Evolutionary conservation across 1,140 invertebrate genomes (phyloP).

Genomic region (Brachystomella parvula): DNA sequence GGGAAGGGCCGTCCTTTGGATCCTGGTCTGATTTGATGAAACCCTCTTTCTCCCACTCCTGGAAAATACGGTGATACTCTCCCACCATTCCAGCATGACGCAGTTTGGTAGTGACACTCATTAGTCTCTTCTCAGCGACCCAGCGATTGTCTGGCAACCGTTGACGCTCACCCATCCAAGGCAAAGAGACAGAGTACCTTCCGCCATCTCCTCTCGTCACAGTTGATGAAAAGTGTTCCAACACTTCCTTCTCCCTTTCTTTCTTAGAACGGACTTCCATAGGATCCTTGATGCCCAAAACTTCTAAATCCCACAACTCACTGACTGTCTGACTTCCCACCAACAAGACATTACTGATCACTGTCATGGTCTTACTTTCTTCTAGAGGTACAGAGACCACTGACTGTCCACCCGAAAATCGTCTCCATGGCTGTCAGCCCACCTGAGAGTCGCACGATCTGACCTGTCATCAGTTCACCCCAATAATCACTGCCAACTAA

Average conservation of each 20-base stretch:
- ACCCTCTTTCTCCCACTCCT: conserved; percentile 24
- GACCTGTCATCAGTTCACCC: conserved; percentile 20
- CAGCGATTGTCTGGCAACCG: conserved; percentile 10
- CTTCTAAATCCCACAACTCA: conserved; percentile 43
- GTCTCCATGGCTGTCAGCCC: conserved; percentile 39
- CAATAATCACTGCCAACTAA: conserved; percentile 18
- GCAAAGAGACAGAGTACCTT: conserved; percentile 16
- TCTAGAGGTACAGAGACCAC: conserved; percentile 34
- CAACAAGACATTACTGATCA: conserved; percentile 36
- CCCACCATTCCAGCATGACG: not conserved
- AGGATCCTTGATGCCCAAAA: conserved; percentile 24
- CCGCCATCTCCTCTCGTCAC: not conserved
- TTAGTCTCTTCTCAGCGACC: not conserved
- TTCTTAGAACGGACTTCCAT: not conserved
- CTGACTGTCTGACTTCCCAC: conserved; percentile 26
- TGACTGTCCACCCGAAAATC: conserved; percentile 39
- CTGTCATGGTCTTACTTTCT: not conserved
- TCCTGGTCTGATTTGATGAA: conserved; percentile 19
- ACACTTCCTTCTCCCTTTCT: not conserved
- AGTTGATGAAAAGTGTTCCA: conserved; percentile 10
- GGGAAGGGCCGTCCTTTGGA: not conserved
- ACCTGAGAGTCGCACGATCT: not conserved
- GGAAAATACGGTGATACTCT: conserved; percentile 15
- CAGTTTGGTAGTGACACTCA: conserved; percentile 17
- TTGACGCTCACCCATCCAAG: conserved; percentile 17